Base-by-base conservation (phyloP, 2,888 invertebrate genomes). In the Malthinus seriepunctatus region DNA sequence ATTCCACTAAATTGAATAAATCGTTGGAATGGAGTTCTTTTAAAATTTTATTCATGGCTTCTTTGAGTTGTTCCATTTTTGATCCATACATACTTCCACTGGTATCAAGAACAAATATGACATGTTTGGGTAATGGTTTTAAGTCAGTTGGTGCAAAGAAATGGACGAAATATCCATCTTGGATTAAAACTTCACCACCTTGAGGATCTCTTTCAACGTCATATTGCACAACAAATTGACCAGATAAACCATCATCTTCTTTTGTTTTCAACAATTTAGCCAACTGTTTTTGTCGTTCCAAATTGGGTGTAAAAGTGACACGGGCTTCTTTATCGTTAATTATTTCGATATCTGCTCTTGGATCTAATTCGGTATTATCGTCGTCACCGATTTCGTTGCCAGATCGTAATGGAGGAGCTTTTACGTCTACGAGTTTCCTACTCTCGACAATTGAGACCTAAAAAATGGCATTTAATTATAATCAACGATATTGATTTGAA, bases 161-260 rank as follows among this genome's bases (percentile, higher is more conserved):
- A 70, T 90, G 90, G 0, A 89, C 88, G 76, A 90, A 90, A 75
- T 89, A 88, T 0, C 89, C 89, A 65, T 86, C 86, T 69, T 85
- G 84, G 1, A 87, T 80, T 81, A 86, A 71, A 5, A 76, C 81
- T 76, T 87, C 84, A 14, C 87, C 88, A 42, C 83, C 82, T 52
- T 81, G 76, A 1, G 82, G 77, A 69, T 82, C 79, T 3, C 86
- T 79, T 38, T 84, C 83, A 0, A 89, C 87, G 64, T 89, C 88
- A 72, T 89, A 89, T 67, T 87, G 85, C n/a, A 89, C 84, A 7
- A 87, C 82, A 65, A 89, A 86, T 70, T 88, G 86, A 1, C 87
- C 88, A 32, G 83, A 78, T 1, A 86, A 74, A 1, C 86, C 87
- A 56, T 81, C 71, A 38, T 77, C 67, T 37, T 73, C 71, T 31